Evolutionary conservation across 2,797 vertebrate genomes (phyloP), one percentile per base, ranked within the genome.

Genomic region (Pelodytes ibericus): DNA sequence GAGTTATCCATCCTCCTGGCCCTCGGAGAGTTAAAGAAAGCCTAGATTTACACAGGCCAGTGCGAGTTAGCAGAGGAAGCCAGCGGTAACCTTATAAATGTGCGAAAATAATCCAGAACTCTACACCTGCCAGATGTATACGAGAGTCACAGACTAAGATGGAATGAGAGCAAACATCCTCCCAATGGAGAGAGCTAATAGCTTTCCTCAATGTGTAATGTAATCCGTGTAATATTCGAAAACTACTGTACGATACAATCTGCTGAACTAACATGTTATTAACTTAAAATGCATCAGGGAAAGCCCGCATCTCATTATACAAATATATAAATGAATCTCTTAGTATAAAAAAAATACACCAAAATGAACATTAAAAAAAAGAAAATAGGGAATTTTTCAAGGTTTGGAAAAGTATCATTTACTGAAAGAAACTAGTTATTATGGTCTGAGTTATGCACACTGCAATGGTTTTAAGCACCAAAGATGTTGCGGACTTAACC

Each of bases 261-360:
- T 80, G 75, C 59, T 82, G 74, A 87, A 85, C 66, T 83, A 81
- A 85, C 86, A 80, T 80, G 81, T 81, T 80, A 83, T 84, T 85
- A 83, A 82, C 79, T 83, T 67, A 39, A 15, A 26, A 53, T 63
- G 74, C 29, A 30, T 61, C 81, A 20, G 16, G 10, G 53, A 26
- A 53, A 20, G 49, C 22, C n/a, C 7, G 24, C n/a, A 31, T 26
- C n/a, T n/a, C 77, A 65, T 81, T 81, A 79, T 75, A 81, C 71
- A 77, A 56, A 80, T 75, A 72, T 33, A 22, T 2, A 22, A 24
- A 22, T 8, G 1, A 44, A 65, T 44, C 10, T 53, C 18, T 30
- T 49, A 47, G 5, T 41, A 66, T 20, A 53, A 53, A 53, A 22
- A 53, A 53, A 53, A 16, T 26, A 20, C 15, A 13, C 26, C 31